Evolutionary conservation across 2,113 vertebrate genomes (phyloP).

Genomic region (Heterotis niloticus): DNA sequence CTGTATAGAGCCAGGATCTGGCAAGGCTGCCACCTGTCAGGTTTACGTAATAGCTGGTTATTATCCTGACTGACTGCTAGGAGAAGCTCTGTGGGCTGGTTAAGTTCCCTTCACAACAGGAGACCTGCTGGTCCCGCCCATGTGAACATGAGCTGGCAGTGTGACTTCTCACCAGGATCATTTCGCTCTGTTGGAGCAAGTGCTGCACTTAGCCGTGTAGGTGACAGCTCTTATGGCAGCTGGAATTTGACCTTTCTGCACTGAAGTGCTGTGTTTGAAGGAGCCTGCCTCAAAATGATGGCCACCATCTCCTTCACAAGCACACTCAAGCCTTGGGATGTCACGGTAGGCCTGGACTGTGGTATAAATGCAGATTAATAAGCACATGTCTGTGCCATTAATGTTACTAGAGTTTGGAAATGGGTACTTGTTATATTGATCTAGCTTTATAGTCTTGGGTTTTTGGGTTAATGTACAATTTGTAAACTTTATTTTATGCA

Average conservation of each 20-base stretch:
- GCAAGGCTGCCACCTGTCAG: neutral
- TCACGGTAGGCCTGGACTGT: conserved; percentile 58
- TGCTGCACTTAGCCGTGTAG: neutral
- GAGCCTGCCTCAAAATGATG: conserved; percentile 58
- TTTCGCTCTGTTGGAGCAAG: neutral
- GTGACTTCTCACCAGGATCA: neutral
- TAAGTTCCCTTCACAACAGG: neutral
- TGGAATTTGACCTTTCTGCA: conserved; percentile 18
- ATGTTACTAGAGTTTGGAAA: too few relatives aligned
- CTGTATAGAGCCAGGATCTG: neutral
- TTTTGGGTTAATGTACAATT: too few relatives aligned
- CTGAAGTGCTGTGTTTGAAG: neutral
- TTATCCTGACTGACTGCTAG: neutral
- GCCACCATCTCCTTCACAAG: conserved; percentile 62
- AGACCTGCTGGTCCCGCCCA: conserved; percentile 12
- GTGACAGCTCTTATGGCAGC: conserved; percentile 12
- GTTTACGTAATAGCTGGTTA: conserved; percentile 6
- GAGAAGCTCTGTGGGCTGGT: neutral
- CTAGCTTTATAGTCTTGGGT: neutral
- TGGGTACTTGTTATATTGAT: neutral
- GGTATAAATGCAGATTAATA: neutral
- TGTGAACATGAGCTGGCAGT: neutral
- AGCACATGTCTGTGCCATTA: too few relatives aligned
- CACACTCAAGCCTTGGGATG: conserved; percentile 54
- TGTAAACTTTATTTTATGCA: too few relatives aligned